Percentiles rank a stretch among this genome's conserved stretches.
These are phyloP conservation scores for Rhopalosiphum nymphaeae DNA, from an alignment of 2,888 invertebrate genomes.

Conservation along the genomic window DNA sequence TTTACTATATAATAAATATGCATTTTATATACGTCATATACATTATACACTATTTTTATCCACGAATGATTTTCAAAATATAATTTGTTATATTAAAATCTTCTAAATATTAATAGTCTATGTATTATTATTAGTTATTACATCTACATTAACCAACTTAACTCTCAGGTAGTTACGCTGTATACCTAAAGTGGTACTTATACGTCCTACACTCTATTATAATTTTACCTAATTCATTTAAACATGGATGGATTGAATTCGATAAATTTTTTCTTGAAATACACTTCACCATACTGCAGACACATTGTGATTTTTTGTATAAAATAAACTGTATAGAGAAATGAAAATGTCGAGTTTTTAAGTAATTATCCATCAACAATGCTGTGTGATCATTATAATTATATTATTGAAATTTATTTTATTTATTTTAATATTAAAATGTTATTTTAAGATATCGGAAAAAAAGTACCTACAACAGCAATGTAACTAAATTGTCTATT, in stretches of 20 bases:
- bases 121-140: background rate
- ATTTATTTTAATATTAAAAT: background rate
- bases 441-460: background rate
- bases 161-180: background rate
- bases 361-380: background rate
- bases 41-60: background rate
- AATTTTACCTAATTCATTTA: background rate
- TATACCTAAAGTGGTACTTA: background rate
- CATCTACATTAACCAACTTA: background rate
- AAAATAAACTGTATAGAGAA: background rate
- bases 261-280: background rate
- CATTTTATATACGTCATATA: background rate
- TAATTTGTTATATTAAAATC: background rate
- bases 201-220: background rate
- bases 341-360: background rate
- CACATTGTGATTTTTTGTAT: background rate
- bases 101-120: background rate
- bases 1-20: background rate
- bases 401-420: background rate
- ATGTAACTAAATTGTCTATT: background rate
- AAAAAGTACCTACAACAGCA: background rate
- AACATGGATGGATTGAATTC: background rate
- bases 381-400: background rate
- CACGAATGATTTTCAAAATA: background rate
- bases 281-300: background rate